phyloP scores from a whole-genome alignment of 2,797 vertebrate genomes.

The Alauda arvensis region DNA sequence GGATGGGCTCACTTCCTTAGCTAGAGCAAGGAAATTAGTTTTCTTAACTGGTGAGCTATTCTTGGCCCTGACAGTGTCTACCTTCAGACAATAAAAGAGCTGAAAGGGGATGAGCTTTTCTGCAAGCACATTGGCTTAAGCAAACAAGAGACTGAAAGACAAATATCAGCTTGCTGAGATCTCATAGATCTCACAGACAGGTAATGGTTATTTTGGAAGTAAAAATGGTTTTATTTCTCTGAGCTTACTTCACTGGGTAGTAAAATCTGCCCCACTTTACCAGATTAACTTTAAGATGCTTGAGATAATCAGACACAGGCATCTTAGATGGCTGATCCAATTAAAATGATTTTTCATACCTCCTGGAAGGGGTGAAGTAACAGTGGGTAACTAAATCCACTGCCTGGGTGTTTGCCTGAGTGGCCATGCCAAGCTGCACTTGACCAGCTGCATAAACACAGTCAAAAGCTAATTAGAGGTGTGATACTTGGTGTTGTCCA shows the following conservation, averaged over 20 bases:
- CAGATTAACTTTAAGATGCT: background rate
- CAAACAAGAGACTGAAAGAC: background rate
- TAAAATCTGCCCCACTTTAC: background rate
- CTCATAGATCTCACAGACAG: background rate
- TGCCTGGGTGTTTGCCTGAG: background rate
- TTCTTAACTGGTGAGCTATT: background rate
- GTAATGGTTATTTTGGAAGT: background rate
- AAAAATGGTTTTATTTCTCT: background rate
- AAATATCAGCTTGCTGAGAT: background rate
- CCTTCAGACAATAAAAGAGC: background rate
- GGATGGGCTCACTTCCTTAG: background rate
- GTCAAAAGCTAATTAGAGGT: background rate
- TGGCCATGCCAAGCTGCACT: background rate
- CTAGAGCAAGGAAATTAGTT: background rate
- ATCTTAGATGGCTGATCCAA: background rate
- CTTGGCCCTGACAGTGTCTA: background rate
- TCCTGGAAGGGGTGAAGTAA: background rate
- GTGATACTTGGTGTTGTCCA: conserved; percentile 47
- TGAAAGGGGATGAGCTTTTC: background rate
- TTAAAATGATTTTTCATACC: background rate
- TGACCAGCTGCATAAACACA: background rate
- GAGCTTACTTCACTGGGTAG: background rate
- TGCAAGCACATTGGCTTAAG: background rate
- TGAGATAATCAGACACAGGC: background rate
- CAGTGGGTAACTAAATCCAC: background rate